A percentile compares a stretch with the other conserved stretches of the same genome.
phyloP scores from a whole-genome alignment of 2,113 vertebrate species.

The Tetrao urogallus region DNA sequence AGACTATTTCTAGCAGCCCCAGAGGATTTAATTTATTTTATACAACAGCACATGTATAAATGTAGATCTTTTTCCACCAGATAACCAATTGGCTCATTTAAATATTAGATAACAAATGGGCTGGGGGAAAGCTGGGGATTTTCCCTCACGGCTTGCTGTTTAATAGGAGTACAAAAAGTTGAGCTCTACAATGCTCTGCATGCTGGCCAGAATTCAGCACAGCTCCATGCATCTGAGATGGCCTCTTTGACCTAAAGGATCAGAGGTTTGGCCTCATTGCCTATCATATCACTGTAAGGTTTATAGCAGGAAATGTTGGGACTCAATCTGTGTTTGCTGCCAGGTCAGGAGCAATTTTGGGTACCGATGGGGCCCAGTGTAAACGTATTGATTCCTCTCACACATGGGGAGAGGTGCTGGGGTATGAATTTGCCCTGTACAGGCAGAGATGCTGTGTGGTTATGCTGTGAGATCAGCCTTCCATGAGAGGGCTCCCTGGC shows the following conservation, averaged over 20 bases:
- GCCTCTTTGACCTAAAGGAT: not conserved
- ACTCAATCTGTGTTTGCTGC: not conserved
- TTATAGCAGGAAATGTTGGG: not conserved
- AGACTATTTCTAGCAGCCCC: not conserved
- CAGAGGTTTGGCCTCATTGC: not conserved
- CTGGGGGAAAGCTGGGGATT: not conserved
- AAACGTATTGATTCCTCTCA: not conserved
- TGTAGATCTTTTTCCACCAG: not conserved
- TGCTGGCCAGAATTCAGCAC: not conserved
- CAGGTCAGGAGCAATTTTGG: not conserved
- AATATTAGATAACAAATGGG: not conserved
- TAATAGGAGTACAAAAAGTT: not conserved
- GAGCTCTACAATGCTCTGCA: not conserved
- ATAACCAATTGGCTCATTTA: not conserved
- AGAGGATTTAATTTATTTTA: not conserved
- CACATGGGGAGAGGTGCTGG: fast-evolving
- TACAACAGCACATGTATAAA: not conserved
- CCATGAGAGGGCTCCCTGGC: not conserved
- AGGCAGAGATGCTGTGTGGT: not conserved
- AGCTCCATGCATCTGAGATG: not conserved
- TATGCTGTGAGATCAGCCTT: not conserved
- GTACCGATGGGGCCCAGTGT: not conserved
- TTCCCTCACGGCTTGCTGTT: fast-evolving
- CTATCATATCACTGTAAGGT: fast-evolving
- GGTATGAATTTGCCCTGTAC: fast-evolving